These are phyloP conservation scores for Nettapus auritus DNA, from an alignment of 2,113 vertebrate species.

Conservation along the genomic window DNA sequence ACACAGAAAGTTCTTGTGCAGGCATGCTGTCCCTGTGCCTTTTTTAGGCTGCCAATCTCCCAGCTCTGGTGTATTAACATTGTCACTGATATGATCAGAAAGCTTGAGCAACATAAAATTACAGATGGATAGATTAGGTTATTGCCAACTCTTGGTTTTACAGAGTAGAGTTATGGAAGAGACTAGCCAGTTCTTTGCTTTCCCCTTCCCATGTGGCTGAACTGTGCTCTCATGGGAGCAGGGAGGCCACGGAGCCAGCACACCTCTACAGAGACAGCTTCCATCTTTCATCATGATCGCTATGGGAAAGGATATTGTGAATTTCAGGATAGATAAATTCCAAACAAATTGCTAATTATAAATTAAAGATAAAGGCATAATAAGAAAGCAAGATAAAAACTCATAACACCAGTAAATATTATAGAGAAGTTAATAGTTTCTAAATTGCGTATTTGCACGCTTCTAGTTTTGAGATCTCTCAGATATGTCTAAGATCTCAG, in stretches of 20 bases:
- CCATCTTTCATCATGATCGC: background rate
- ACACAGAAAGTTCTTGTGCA: background rate
- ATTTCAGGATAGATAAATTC: background rate
- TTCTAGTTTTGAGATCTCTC: background rate
- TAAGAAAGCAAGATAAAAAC: background rate
- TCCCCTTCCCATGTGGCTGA: background rate
- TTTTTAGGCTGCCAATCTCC: background rate
- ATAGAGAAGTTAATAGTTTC: background rate
- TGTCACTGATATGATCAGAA: background rate
- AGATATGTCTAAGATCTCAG: background rate
- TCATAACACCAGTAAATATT: background rate
- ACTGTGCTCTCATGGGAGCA: background rate
- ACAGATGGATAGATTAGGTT: background rate
- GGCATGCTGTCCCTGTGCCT: fast-evolving
- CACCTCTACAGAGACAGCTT: background rate
- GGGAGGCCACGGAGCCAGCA: background rate
- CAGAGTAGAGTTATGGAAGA: background rate
- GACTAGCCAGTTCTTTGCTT: background rate
- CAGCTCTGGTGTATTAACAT: background rate
- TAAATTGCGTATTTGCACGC: background rate
- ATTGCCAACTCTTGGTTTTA: background rate
- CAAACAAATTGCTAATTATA: background rate
- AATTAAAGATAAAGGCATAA: background rate
- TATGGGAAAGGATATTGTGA: background rate
- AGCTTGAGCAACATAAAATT: background rate